phyloP scores from a whole-genome alignment of 2,797 vertebrate genomes.

The Cossypha heuglini region DNA sequence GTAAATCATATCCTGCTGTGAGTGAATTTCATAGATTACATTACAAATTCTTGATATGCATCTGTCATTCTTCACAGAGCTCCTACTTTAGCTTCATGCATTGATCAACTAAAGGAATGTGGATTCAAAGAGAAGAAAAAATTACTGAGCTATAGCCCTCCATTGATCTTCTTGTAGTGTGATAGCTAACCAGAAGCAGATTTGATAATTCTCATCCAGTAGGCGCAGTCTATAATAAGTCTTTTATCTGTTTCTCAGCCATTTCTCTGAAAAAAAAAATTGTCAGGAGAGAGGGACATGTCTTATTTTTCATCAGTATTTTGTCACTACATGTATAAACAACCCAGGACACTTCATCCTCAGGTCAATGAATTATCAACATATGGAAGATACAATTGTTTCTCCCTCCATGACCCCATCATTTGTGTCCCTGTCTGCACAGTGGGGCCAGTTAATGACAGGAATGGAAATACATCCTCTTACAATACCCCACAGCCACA shows the following conservation, averaged over 20 bases:
- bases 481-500: neutral
- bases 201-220: neutral
- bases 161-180: neutral
- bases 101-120: neutral
- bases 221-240: neutral
- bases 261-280: neutral
- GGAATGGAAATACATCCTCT: neutral
- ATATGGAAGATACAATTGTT: neutral
- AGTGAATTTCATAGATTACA: constrained; percentile 19
- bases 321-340: neutral
- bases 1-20: constrained; percentile 11
- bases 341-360: neutral
- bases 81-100: neutral
- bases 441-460: neutral
- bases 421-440: neutral
- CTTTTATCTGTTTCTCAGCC: neutral
- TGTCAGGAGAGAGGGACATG: neutral
- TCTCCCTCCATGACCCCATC: neutral
- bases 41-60: constrained; percentile 1
- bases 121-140: constrained; percentile 2
- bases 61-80: neutral
- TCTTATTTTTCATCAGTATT: neutral
- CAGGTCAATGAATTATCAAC: neutral
- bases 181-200: neutral
- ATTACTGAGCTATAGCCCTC: neutral